Base-by-base conservation (phyloP, 2,797 vertebrate genomes). In the Phylloscopus collybita region DNA sequence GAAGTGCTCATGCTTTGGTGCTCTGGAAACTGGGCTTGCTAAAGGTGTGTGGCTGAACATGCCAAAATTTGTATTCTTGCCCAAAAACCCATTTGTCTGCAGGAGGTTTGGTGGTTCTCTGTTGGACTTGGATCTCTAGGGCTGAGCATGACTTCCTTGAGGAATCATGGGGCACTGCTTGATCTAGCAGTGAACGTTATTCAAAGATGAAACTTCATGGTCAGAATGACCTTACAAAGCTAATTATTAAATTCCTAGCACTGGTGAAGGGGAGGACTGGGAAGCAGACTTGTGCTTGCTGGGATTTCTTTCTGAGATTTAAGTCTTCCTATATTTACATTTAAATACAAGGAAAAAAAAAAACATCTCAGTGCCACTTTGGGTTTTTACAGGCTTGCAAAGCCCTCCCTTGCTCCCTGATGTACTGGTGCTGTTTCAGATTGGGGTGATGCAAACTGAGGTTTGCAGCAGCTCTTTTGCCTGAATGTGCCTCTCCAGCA, bases 151-250 rank as follows among this genome's bases (percentile, higher is more conserved):
- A n/a, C 26, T 78, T 79, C 42, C 54, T 9, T 50, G 30, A 83
- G 40, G 34, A 50, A 4, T 5, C 3, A 1, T 23, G 75, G 85
- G 64, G 12, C 34, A 3, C 40, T 65, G 57, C 51, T 34, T 25
- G 36, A 11, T 36, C 47, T 23, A 40, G 26, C 16, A 17, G 30
- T 30, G 30, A n/a, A 11, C 0, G 0, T 30, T 34, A 27, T 36
- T 26, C 30, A 12, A 40, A 73, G 27, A 61, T 8, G 15, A 59
- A 40, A 29, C 36, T 71, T 5, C 3, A 4, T 23, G 42, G 25
- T 36, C 42, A 83, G 26, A 53, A 66, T 29, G 18, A 30, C 34
- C 11, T 47, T 60, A 8, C 47, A 82, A 78, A 84, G 26, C 34
- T 32, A 8, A 8, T 36, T 60, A 32, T 13, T 78, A 47, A 23